Evolutionary conservation across 2,797 vertebrate genomes (phyloP), one percentile per base, ranked within the genome.

Genomic region (Meriones psammophilus): DNA sequence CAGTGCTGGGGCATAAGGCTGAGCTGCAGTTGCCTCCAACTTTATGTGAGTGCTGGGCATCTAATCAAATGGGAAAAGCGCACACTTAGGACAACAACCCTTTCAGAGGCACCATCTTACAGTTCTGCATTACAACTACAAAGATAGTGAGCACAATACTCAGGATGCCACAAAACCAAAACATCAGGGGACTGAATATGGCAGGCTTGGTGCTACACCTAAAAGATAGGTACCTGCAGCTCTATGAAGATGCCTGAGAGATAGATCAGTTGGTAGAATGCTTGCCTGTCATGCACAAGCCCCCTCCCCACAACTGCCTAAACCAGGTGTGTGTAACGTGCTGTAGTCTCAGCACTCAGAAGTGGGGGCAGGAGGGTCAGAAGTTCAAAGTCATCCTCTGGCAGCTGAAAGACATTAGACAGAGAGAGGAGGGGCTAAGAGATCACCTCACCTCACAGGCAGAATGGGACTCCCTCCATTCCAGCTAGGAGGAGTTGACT

Each of bases 161-260:
- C 15, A 42, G 58, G 36, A 91, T 20, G 36, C 4, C 56, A 4
- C 17, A 58, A 58, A 58, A 17, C 56, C 56, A 58, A 58, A 58
- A 58, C 56, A 58, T 58, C 85, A 71, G 24, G 0, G 15, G 69
- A 30, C 1, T 3, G 2, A 5, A 3, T 0, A 50, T 0, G 0
- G 81, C 0, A 36, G 90, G 3, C 8, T 0, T 50, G 30, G 28
- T 1, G 36, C 8, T 30, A 54, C 36, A 71, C 28, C 30, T 12
- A 60, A 26, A 81, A 71, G 69, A 73, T 18, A 39, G n/a, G n/a
- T 71, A 22, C n/a, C n/a, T 71, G 66, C 14, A 5, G 17, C 3
- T 77, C 42, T 26, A 2, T 24, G 3, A 26, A 42, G 56, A 58
- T 22, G 26, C 39, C 39, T 0, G 26, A 76, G 73, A 46, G 39